Evolutionary conservation across 2,888 invertebrate genomes (phyloP).

Genomic region (Diaperis boleti): DNA sequence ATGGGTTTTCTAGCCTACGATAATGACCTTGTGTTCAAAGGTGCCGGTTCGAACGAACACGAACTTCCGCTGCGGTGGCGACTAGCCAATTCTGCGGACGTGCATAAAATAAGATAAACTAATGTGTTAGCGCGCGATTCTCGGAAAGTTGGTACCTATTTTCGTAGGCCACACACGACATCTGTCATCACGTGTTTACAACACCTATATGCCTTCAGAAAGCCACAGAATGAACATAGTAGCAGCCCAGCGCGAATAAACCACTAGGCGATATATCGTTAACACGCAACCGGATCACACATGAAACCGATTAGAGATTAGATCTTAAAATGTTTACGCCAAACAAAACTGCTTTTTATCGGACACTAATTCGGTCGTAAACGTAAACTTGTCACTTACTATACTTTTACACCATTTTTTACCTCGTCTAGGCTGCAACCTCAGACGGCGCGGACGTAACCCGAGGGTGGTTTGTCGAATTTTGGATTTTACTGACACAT

Average conservation of each 20-base stretch:
- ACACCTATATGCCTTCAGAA: conserved; percentile 23
- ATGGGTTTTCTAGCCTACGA: conserved; percentile 10
- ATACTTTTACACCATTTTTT: no score
- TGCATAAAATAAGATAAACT: conserved; percentile 47
- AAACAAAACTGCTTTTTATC: conserved; percentile 38
- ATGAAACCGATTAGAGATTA: conserved; percentile 42
- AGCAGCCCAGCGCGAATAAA: conserved; percentile 5
- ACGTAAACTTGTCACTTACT: conserved; percentile 33
- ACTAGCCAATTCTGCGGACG: conserved; percentile 48
- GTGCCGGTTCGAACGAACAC: conserved; percentile 42
- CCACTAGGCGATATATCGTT: conserved; percentile 31
- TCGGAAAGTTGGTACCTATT: conserved; percentile 46
- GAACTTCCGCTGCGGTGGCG: conserved; percentile 50
- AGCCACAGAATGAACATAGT: conserved; percentile 17
- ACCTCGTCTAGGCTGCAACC: no score
- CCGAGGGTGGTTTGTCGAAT: no score
- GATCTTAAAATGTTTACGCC: conserved; percentile 37
- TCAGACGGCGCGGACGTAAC: no score
- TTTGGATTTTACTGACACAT: no score
- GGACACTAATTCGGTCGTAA: conserved; percentile 32
- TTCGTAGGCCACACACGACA: conserved; percentile 46
- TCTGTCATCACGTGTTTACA: conserved; percentile 41
- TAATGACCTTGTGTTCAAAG: conserved; percentile 41
- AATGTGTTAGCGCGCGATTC: conserved; percentile 46
- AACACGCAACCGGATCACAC: conserved; percentile 41